Percentiles rank a stretch among this genome's conserved stretches.
phyloP scores from a whole-genome alignment of 2,113 vertebrate genomes.

The Chaetodon trifascialis region DNA sequence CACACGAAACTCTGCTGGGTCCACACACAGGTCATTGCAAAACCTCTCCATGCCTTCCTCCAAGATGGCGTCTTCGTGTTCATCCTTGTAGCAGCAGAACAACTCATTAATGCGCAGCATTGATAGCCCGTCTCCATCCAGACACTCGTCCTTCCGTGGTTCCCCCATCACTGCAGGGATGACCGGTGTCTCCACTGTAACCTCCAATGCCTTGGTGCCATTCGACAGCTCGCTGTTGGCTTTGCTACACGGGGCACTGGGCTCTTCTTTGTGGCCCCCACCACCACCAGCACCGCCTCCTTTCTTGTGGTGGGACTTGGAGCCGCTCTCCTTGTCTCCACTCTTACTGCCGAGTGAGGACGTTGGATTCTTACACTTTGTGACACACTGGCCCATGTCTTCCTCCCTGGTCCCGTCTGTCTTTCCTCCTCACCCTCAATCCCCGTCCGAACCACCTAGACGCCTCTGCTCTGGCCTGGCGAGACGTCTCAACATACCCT shows the following conservation, averaged over 20 bases:
- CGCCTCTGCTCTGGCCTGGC: slow-evolving; percentile 84
- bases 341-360: slow-evolving; percentile 99
- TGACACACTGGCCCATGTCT: slow-evolving; percentile 99
- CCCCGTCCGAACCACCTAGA: slow-evolving; percentile 85
- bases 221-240: slow-evolving; percentile 91
- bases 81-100: slow-evolving; percentile 95
- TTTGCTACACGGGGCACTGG: slow-evolving; percentile 84
- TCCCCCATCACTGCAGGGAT: slow-evolving; percentile 84
- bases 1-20: slow-evolving; percentile 97
- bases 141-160: slow-evolving; percentile 83
- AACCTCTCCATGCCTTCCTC: slow-evolving; percentile 99
- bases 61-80: slow-evolving; percentile 95
- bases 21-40: slow-evolving; percentile 96
- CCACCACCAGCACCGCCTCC: slow-evolving; percentile 82
- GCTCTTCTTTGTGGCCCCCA: slow-evolving; percentile 90
- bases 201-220: slow-evolving; percentile 93
- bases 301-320: slow-evolving; percentile 93
- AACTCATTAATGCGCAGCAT: slow-evolving; percentile 91
- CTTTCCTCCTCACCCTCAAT: slow-evolving; percentile 83
- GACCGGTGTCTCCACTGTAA: slow-evolving; percentile 86
- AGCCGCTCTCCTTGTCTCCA: slow-evolving; percentile 92
- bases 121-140: slow-evolving; percentile 89
- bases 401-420: slow-evolving; percentile 70
- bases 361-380: slow-evolving; percentile 98
- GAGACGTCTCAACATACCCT: slow-evolving; percentile 93